phyloP scores from a whole-genome alignment of 2,888 invertebrate species.

The Caenorhabditis angaria region DNA sequence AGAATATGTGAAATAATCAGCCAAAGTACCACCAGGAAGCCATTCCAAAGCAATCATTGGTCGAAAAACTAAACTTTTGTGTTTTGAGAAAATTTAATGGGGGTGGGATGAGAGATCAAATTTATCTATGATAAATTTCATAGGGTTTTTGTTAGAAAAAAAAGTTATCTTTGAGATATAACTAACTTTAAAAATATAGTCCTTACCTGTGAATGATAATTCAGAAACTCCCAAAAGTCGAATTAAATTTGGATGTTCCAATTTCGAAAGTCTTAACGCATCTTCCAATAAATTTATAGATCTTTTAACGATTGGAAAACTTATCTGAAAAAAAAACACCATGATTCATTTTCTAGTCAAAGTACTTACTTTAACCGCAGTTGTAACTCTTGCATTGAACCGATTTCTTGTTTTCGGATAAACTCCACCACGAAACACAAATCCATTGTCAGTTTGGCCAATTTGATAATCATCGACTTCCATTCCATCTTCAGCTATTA shows the following conservation, averaged over 20 bases:
- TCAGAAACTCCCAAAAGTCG: conserved; percentile 63
- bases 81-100: no score
- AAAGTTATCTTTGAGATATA: conserved; percentile 2
- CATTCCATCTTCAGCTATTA: conserved; percentile 69
- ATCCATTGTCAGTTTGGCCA: conserved; percentile 69
- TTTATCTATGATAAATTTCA: no score
- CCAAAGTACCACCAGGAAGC: conserved; percentile 68
- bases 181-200: no score
- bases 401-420: conserved; percentile 67
- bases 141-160: conserved; percentile 6
- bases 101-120: no score
- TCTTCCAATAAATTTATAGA: conserved; percentile 68
- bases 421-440: conserved; percentile 67
- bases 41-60: conserved; percentile 71
- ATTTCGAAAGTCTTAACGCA: conserved; percentile 62
- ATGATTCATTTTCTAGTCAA: background rate
- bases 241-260: conserved; percentile 68
- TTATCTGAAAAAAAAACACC: conserved; percentile 54
- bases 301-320: conserved; percentile 66
- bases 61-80: conserved; percentile 56
- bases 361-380: conserved; percentile 67
- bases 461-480: conserved; percentile 68
- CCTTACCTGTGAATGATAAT: conserved; percentile 59
- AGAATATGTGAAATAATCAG: conserved; percentile 65
- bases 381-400: conserved; percentile 64